phyloP scores from a whole-genome alignment of 2,888 invertebrate species.

The Noctua janthe region DNA sequence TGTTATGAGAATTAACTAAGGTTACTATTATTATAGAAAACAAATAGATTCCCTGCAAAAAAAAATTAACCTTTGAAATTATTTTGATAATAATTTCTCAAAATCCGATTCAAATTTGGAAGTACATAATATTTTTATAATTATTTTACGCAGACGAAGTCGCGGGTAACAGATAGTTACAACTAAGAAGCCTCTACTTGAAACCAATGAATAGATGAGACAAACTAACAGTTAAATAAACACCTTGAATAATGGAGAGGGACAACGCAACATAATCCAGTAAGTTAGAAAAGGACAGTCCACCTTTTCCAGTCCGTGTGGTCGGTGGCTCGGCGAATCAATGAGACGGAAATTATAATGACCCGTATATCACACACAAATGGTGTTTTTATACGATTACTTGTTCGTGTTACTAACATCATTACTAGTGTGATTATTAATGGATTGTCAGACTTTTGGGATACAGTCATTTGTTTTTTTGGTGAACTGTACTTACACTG shows the following conservation, averaged over 20 bases:
- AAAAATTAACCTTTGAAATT: too few relatives aligned
- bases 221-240: not conserved
- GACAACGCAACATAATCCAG: not conserved
- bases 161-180: too few relatives aligned
- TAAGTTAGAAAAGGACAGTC: constrained; percentile 41
- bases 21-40: too few relatives aligned
- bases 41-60: not conserved
- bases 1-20: too few relatives aligned
- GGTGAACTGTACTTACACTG: too few relatives aligned
- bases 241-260: not conserved
- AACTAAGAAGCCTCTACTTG: not conserved
- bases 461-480: not conserved
- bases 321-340: constrained; percentile 56
- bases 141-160: not conserved
- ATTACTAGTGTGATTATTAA: constrained; percentile 35
- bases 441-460: not conserved
- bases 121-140: too few relatives aligned
- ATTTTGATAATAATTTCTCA: too few relatives aligned
- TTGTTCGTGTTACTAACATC: constrained; percentile 33
- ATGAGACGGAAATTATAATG: constrained; percentile 70
- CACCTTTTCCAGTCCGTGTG: constrained; percentile 41
- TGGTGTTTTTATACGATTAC: constrained; percentile 64
- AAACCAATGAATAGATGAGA: not conserved
- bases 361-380: constrained; percentile 59
- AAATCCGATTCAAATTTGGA: not conserved